Evolutionary conservation across 2,888 invertebrate genomes (phyloP).

Genomic region (Drosophila mayaguana): DNA sequence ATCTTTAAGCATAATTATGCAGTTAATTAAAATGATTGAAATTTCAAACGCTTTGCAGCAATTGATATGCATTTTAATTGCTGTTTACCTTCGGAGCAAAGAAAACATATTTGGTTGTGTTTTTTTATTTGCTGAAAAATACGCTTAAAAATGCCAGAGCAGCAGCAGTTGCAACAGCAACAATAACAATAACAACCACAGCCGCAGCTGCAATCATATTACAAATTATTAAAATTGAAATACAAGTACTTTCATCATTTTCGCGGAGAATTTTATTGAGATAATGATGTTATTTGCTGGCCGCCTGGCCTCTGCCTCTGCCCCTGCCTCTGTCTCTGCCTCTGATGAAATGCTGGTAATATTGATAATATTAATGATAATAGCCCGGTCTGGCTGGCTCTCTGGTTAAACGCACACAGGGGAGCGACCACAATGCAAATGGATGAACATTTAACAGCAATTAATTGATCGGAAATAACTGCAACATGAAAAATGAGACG

Average conservation of each 20-base stretch:
- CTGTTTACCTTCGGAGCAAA: conserved; percentile 31
- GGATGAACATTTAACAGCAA: conserved; percentile 54
- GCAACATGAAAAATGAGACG: conserved; percentile 18
- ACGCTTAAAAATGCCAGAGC: neutral
- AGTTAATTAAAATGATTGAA: conserved; percentile 63
- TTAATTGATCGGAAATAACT: conserved; percentile 61
- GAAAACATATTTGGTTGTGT: conserved; percentile 9
- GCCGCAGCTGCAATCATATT: conserved; percentile 13
- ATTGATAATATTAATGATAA: conserved; percentile 43
- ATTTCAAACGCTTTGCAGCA: conserved; percentile 26
- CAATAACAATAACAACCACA: conserved; percentile 1
- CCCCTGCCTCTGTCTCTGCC: too few species aligned
- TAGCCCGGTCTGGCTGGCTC: conserved; percentile 14
- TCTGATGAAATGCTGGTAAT: conserved; percentile 23
- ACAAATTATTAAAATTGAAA: conserved; percentile 48
- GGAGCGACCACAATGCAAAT: conserved; percentile 27
- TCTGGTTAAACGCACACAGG: conserved; percentile 49
- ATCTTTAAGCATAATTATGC: conserved; percentile 37
- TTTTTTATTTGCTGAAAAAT: conserved; percentile 31
- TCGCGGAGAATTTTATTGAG: conserved; percentile 38
- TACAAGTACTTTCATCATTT: conserved; percentile 33
- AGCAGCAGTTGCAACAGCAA: conserved; percentile 5
- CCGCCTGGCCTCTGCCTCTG: neutral
- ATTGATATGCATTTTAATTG: conserved; percentile 63
- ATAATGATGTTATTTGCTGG: conserved; percentile 35